Evolutionary conservation across 2,113 vertebrate species (phyloP), one percentile per base, ranked within the genome.

Genomic region (Cheilinus undulatus): DNA sequence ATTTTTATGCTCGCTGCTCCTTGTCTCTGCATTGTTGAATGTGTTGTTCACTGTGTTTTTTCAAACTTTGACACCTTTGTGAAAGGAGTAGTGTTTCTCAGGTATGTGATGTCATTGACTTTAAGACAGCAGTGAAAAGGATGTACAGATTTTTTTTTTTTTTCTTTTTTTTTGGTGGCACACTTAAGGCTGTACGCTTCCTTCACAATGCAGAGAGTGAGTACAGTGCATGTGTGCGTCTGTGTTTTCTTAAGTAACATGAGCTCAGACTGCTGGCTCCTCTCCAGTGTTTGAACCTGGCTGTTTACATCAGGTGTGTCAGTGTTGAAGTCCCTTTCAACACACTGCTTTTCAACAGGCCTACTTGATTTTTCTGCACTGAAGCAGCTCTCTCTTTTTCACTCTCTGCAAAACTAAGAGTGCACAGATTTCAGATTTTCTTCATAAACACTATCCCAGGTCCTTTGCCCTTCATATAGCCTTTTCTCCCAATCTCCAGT

Each of bases 291-390:
- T 58, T 74, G 57, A 79, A 73, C 56, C 62, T 53, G 28, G 32
- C n/a, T 79, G 73, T 84, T 84, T 77, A 82, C 69, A 71, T 73
- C 84, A 80, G 86, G 73, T 80, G 72, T 70, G 61, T 76, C 67
- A 22, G 42, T 59, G 62, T 56, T 66, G 34, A 59, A 26, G 20
- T 36, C 19, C 42, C 13, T 28, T 19, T 52, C 26, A 17, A 8
- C 26, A 28, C 38, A 42, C 38, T 42, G 38, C 38, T 42, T 42
- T 42, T 42, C 38, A 42, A 17, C 40, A 42, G 40, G 40, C 32
- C 32, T 10, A 12, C 24, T 19, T 52, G 49, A 51, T 27, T 9
- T 19, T 32, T 42, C 19, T 36, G 28, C 50, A 10, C 34, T 40
- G 22, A n/a, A 30, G 28, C 14, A n/a, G 19, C 11, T 12, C n/a